Conservation (phyloP, 2,888 invertebrate species). For the Abscondita cerata region DNA sequence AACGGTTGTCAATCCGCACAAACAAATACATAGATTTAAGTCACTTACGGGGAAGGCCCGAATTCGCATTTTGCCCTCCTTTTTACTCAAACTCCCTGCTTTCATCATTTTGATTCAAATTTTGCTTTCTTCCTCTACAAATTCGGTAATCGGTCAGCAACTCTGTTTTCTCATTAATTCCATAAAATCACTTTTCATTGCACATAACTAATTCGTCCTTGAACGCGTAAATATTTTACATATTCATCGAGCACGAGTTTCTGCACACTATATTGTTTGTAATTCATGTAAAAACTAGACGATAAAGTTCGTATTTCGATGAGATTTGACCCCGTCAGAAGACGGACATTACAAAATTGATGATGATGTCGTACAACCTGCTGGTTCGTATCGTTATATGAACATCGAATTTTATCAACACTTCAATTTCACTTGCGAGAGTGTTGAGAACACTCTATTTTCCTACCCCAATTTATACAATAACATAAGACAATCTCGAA, state of each 20-base stretch:
- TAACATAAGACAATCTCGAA: conserved; percentile 29
- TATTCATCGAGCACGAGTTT: conserved; percentile 29
- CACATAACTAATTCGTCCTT: conserved; percentile 43
- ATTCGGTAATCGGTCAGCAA: conserved; percentile 48
- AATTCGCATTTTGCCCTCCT: conserved; percentile 97
- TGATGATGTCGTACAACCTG: conserved; percentile 38
- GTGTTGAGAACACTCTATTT: neutral
- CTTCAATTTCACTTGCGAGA: conserved; percentile 30
- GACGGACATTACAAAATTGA: conserved; percentile 37
- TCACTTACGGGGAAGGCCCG: conserved; percentile 95
- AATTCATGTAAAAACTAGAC: conserved; percentile 15
- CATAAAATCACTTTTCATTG: conserved; percentile 44
- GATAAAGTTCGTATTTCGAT: conserved; percentile 23
- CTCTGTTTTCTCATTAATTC: conserved; percentile 39
- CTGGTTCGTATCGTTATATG: conserved; percentile 23
- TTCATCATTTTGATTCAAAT: conserved; percentile 66
- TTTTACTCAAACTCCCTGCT: conserved; percentile 79
- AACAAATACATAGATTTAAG: conserved; percentile 20
- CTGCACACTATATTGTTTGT: conserved; percentile 19
- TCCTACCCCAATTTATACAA: conserved; percentile 13
- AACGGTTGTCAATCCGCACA: conserved; percentile 6
- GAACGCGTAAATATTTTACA: conserved; percentile 37
- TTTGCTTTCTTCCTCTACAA: conserved; percentile 46
- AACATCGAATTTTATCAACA: conserved; percentile 18
- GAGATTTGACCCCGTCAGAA: conserved; percentile 32